Conservation (phyloP, 2,797 vertebrate genomes). For the Distichodus sexfasciatus region DNA sequence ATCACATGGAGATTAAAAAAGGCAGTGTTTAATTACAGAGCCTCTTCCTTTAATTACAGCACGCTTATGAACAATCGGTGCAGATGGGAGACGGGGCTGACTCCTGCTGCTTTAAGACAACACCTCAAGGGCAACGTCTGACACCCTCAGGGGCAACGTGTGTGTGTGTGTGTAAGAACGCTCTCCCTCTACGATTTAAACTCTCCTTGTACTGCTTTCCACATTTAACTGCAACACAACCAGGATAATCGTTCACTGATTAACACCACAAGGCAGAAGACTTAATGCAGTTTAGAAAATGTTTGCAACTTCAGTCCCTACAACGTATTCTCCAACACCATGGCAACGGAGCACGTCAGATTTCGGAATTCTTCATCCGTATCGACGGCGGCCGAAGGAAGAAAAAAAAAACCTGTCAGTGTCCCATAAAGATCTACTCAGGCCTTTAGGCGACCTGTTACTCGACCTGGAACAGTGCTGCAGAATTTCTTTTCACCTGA, state of each 20-base stretch:
- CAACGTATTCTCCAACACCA: not conserved
- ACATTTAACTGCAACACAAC: not conserved
- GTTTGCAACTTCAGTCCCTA: not conserved
- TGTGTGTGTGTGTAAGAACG: conserved; percentile 12
- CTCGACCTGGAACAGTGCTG: too few species aligned
- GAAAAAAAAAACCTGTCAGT: not conserved
- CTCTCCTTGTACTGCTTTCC: not conserved
- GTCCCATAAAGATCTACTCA: not conserved
- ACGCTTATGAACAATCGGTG: conserved; percentile 18
- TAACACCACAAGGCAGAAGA: not conserved
- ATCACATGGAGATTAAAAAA: conserved; percentile 29
- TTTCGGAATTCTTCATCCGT: not conserved
- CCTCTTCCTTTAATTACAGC: conserved; percentile 33
- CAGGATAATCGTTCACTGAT: not conserved
- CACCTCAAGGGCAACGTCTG: conserved; percentile 14
- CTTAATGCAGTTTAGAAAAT: not conserved
- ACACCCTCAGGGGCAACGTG: not conserved
- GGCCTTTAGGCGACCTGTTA: too few species aligned
- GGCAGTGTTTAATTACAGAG: conserved; percentile 31
- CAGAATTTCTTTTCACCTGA: too few species aligned
- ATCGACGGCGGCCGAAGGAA: not conserved
- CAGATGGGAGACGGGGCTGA: not conserved
- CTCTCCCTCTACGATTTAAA: not conserved
- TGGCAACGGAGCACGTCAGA: not conserved
- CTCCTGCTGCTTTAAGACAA: conserved; percentile 11